phyloP scores from a whole-genome alignment of 2,113 vertebrate species.

The Noturus placidus region DNA sequence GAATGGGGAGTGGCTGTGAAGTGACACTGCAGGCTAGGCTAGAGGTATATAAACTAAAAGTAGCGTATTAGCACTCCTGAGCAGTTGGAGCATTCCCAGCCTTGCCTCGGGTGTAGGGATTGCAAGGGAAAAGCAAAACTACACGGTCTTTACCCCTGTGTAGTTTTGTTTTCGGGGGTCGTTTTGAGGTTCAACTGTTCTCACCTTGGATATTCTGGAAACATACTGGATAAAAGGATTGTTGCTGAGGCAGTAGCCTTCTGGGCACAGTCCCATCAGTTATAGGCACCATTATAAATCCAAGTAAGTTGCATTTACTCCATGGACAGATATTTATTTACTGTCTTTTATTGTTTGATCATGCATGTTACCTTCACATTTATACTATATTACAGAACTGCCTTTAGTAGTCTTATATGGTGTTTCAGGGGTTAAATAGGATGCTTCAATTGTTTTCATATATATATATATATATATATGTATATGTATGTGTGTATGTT shows the following conservation, averaged over 20 bases:
- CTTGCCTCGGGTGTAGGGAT: slow-evolving; percentile 99
- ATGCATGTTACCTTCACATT: slow-evolving; percentile 2
- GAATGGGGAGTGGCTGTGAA: slow-evolving; percentile 68
- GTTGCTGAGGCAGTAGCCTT: slow-evolving; percentile 73
- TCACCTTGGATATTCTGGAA: slow-evolving; percentile 84
- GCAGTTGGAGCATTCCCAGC: slow-evolving; percentile 98
- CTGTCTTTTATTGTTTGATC: slow-evolving; percentile 6
- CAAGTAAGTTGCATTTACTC: slow-evolving; percentile 78
- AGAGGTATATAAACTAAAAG: slow-evolving; percentile 86
- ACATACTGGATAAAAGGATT: slow-evolving; percentile 84
- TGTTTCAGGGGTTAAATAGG: slow-evolving; percentile 6
- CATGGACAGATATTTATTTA: slow-evolving; percentile 27
- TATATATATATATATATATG: no score
- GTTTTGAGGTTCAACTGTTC: slow-evolving; percentile 83
- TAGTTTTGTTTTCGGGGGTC: slow-evolving; percentile 90
- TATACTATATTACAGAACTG: slow-evolving; percentile 18
- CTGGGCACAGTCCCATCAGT: slow-evolving; percentile 83
- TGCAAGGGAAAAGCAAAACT: slow-evolving; percentile 94
- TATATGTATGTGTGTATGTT: not conserved
- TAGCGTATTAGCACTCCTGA: slow-evolving; percentile 79
- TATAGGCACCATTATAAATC: slow-evolving; percentile 81
- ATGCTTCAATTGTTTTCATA: not conserved
- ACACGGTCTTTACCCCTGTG: slow-evolving; percentile 83
- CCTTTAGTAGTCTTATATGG: slow-evolving; percentile 5
- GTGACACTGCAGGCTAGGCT: slow-evolving; percentile 77